These are phyloP conservation scores for Piezodorus guildinii DNA, from an alignment of 1,140 invertebrate genomes.

Conservation along the genomic window DNA sequence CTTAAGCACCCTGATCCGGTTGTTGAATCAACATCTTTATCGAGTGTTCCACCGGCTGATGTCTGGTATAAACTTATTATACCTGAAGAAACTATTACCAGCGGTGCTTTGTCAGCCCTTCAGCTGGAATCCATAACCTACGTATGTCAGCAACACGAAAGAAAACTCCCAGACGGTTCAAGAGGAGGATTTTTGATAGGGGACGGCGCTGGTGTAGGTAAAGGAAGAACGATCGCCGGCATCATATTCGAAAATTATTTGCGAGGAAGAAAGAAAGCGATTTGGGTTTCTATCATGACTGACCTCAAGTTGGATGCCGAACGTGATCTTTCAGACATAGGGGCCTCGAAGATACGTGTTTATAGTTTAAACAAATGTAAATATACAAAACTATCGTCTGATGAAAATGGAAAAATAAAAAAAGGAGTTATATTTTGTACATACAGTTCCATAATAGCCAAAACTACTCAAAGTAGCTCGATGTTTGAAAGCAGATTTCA, in stretches of 20 bases:
- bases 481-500: constrained; percentile 90
- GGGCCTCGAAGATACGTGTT: constrained; percentile 80
- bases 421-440: constrained; percentile 96
- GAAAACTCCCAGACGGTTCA: constrained; percentile 75
- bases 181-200: constrained; percentile 93
- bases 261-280: constrained; percentile 79
- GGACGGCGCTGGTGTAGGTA: constrained; percentile 98
- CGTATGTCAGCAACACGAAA: constrained; percentile 90
- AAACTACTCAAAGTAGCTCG: constrained; percentile 73
- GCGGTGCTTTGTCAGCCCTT: constrained; percentile 79
- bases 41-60: constrained; percentile 89
- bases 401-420: constrained; percentile 81
- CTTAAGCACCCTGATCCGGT: constrained; percentile 97
- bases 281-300: constrained; percentile 98
- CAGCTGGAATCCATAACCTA: constrained; percentile 96
- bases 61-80: constrained; percentile 81
- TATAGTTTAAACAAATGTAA: constrained; percentile 87
- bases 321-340: constrained; percentile 90
- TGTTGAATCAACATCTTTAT: constrained; percentile 94
- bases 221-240: constrained; percentile 95
- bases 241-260: constrained; percentile 98
- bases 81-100: constrained; percentile 72
- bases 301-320: constrained; percentile 98
- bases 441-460: constrained; percentile 94
- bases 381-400: constrained; percentile 89